Evolutionary conservation across 2,888 invertebrate genomes (phyloP).

Genomic region (Microdon myrmicae): DNA sequence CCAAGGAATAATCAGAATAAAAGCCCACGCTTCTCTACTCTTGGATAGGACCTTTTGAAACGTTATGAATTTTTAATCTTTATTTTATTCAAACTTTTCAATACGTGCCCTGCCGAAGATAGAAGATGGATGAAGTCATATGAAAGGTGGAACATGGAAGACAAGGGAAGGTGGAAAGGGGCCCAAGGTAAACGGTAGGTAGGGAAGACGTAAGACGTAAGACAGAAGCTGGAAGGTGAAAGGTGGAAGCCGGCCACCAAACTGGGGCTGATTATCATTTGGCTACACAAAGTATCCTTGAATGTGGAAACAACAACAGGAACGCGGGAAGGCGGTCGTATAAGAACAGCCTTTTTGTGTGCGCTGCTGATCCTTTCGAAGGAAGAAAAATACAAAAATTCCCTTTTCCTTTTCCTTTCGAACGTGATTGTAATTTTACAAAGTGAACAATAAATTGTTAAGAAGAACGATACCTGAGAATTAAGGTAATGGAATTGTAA

Average conservation of each 20-base stretch:
- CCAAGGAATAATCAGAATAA: constrained; percentile 38
- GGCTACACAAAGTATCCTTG: no score
- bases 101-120: constrained; percentile 29
- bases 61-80: constrained; percentile 51
- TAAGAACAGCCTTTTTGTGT: background rate
- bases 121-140: background rate
- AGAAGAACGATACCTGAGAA: constrained; percentile 34
- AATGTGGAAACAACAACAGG: constrained; percentile 11
- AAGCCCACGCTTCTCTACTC: constrained; percentile 16
- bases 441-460: constrained; percentile 52
- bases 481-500: constrained; percentile 47
- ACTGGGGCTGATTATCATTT: constrained; percentile 1
- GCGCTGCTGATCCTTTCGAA: constrained; percentile 4
- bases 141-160: no score
- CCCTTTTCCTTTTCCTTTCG: no score
- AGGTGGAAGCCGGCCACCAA: background rate
- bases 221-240: no score
- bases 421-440: constrained; percentile 49
- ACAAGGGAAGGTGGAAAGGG: no score
- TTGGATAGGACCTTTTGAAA: constrained; percentile 19
- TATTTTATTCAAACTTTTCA: constrained; percentile 49
- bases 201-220: no score
- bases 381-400: constrained; percentile 22
- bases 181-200: no score
- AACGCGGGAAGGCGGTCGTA: background rate